These are phyloP conservation scores for Sarcophaga bullata DNA, from an alignment of 1,140 invertebrate genomes.

Conservation along the genomic window DNA sequence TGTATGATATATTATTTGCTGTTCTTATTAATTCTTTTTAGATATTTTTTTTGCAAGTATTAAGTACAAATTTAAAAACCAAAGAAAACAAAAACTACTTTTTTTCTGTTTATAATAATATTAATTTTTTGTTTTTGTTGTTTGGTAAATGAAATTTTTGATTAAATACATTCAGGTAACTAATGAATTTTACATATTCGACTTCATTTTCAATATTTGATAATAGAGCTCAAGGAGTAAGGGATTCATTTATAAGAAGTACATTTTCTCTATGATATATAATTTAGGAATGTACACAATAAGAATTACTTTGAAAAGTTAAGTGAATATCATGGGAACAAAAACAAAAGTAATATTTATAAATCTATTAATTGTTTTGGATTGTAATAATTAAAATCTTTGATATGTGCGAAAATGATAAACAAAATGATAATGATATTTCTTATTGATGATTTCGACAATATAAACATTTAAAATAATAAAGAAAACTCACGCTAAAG, in stretches of 20 bases:
- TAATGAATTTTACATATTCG: constrained; percentile 3
- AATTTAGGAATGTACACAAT: constrained; percentile 10
- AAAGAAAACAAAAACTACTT: constrained; percentile 26
- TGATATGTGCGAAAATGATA: constrained; percentile 7
- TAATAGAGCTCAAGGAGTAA: neutral
- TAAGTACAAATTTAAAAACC: constrained; percentile 20
- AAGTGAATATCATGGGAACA: neutral
- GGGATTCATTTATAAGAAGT: neutral
- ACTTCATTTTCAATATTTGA: constrained; percentile 9
- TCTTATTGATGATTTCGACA: neutral
- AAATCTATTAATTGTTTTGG: neutral
- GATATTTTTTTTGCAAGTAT: neutral
- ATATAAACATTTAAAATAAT: constrained; percentile 14
- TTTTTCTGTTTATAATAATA: constrained; percentile 16
- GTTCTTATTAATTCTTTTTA: neutral
- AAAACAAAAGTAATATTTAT: neutral
- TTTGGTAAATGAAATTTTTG: neutral
- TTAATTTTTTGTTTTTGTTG: neutral
- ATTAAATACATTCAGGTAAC: constrained; percentile 19
- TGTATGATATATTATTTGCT: too few relatives aligned
- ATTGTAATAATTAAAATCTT: neutral
- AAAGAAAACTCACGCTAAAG: constrained; percentile 94
- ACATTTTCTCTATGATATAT: neutral
- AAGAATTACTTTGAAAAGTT: constrained; percentile 15
- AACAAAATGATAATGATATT: neutral